A percentile compares a stretch with the other conserved stretches of the same genome.
phyloP scores from a whole-genome alignment of 2,888 invertebrate species.

The Slavum lentiscoides region DNA sequence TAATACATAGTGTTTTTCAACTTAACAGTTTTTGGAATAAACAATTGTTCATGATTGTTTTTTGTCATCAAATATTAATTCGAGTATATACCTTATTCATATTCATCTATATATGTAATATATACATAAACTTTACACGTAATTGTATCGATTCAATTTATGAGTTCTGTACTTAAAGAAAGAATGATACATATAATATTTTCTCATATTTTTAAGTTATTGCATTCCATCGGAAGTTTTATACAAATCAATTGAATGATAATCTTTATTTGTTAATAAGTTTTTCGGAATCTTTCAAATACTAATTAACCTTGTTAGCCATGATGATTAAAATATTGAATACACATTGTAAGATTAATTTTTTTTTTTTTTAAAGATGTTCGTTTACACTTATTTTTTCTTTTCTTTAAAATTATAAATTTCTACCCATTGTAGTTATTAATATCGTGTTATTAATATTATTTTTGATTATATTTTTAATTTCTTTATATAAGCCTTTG shows the following conservation, averaged over 20 bases:
- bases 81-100: not conserved
- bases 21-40: slow-evolving; percentile 6
- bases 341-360: not conserved
- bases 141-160: slow-evolving; percentile 1
- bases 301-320: not conserved
- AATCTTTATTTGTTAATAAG: not conserved
- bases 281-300: slow-evolving; percentile 1
- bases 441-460: not conserved
- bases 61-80: not conserved
- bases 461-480: slow-evolving; percentile 8
- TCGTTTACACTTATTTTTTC: slow-evolving; percentile 1
- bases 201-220: slow-evolving; percentile 18
- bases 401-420: slow-evolving; percentile 7
- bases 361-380: not conserved
- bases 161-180: slow-evolving; percentile 3
- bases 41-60: not conserved
- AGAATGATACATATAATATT: not conserved
- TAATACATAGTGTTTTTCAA: slow-evolving; percentile 28
- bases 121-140: not conserved
- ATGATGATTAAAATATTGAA: not conserved
- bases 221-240: slow-evolving; percentile 6
- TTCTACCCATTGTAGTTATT: not conserved
- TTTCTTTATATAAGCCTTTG: slow-evolving; percentile 12
- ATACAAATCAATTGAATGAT: not conserved
- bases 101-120: not conserved